Evolutionary conservation across 1,140 invertebrate species (phyloP).

Genomic region (Saccostrea glomerata): DNA sequence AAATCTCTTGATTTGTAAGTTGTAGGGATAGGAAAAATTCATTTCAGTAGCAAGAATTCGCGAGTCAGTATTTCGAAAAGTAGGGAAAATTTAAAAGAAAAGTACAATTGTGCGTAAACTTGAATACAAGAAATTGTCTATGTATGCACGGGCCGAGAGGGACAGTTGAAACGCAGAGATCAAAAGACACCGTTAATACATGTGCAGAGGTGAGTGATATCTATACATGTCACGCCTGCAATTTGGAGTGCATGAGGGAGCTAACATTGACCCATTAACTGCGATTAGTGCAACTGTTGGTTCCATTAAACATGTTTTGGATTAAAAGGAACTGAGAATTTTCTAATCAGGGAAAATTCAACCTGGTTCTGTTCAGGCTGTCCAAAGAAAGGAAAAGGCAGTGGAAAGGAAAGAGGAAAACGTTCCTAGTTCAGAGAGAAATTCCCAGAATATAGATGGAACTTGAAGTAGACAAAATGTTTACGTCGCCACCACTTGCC

Average conservation of each 20-base stretch:
- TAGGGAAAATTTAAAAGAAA: constrained; percentile 22
- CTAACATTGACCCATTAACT: too few relatives aligned
- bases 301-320: too few relatives aligned
- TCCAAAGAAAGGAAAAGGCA: too few relatives aligned
- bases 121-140: constrained; percentile 40
- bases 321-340: too few relatives aligned
- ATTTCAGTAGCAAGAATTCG: constrained; percentile 32
- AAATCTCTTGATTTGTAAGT: not conserved
- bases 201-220: not conserved
- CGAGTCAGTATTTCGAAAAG: constrained; percentile 45
- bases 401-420: too few relatives aligned
- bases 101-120: not conserved
- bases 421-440: too few relatives aligned
- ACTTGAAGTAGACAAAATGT: too few relatives aligned
- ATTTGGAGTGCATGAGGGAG: not conserved
- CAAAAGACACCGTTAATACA: not conserved
- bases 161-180: not conserved
- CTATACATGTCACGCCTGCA: not conserved
- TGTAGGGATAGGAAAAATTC: constrained; percentile 35
- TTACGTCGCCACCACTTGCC: too few relatives aligned
- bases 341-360: too few relatives aligned
- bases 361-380: too few relatives aligned
- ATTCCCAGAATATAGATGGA: too few relatives aligned
- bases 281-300: too few relatives aligned
- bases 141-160: constrained; percentile 47